Evolutionary conservation across 2,888 invertebrate genomes (phyloP), one percentile per base, ranked within the genome.

Genomic region (Drosophila seclusa): DNA sequence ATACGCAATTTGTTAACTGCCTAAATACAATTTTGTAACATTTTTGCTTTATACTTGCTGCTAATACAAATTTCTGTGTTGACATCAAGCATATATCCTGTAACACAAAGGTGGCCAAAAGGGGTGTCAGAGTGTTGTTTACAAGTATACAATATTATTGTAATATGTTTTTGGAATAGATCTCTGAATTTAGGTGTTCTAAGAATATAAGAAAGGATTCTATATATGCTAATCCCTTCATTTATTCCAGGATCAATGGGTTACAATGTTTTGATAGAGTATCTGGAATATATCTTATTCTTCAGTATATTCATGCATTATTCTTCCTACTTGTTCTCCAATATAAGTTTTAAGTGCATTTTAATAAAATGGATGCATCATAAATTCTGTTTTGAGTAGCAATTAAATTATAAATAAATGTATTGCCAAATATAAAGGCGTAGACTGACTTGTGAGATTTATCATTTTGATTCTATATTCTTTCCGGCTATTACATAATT

Each of bases 1-100:
- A 83, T 73, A 81, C 84, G 89, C 69, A 72, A 76, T 86, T 86
- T 73, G 66, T 71, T 69, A 60, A 58, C 67, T 42, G 50, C 64
- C 36, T 34, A 62, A 65, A 78, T 65, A 16, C 42, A 67, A 77
- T 82, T 73, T 83, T 76, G 81, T 81, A 81, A 82, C 57, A 62
- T 50, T 29, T 50, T 69, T 76, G 45, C 59, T 29, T 24, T 21
- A n/a, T 16, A 38, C 2, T 13, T 34, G 34, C 21, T 24, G 24
- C 34, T 24, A n/a, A 54, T 54, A 13, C 36, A 10, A 6, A 49
- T 27, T 4, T 27, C 38, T 40, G 18, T 27, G 31, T 32, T 24
- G 16, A 21, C 8, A 2, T 8, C 21, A 24, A 24, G 7, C 21
- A 2, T 0, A 24, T 48, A 48, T 29, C 13, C 24, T 21, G 31